Evolutionary conservation across 30 jellyfish, hydroid and myxozoan species (phyloP), one percentile per base, ranked within the genome.

Genomic region (Sanderia malayensis): DNA sequence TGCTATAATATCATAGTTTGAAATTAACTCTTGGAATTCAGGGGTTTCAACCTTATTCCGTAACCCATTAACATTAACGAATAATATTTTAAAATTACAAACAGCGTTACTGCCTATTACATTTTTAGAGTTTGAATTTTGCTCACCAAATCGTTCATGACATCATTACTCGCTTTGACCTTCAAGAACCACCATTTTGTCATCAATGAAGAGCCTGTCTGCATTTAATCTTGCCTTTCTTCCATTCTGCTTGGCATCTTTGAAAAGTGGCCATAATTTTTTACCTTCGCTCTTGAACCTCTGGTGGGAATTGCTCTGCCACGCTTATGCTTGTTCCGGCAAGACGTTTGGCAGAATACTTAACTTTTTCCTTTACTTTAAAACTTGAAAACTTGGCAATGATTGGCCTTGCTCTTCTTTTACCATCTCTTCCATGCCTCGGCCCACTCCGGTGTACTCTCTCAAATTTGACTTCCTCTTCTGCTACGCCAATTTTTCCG

Each of bases 361-460:
- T 60, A 0, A 60, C 73, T 7, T 60, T 60, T n/a, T 60, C 73
- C 20, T 60, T 60, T 1, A 27, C 19, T 60, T 60, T 60, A 28
- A 19, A 28, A 27, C 46, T 20, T 3, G 73, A 60, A 20, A 60
- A 60, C 26, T 60, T 60, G 46, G 73, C 73, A 3, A 60, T 46
- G 3, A 60, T 60, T 23, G 44, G 73, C 20, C 73, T 60, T 0
- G 10, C 73, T 20, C 73, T 32, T 0, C 44, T 53, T 6, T 53
- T 53, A 4, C 66, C 44, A 59, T 59, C 71, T 19, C 45, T 23
- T 59, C 71, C 71, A 59, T 2, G 22, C 47, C 22, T 60, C 47
- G 72, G 47, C 18, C 72, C 72, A 27, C 15, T 60, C 22, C 72
- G 15, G 59, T 64, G 59, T 10, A 64, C 76, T 64, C 61, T 64